These are phyloP conservation scores for Tenebrosternarchus preto DNA, from an alignment of 2,113 vertebrate species.

Conservation along the genomic window DNA sequence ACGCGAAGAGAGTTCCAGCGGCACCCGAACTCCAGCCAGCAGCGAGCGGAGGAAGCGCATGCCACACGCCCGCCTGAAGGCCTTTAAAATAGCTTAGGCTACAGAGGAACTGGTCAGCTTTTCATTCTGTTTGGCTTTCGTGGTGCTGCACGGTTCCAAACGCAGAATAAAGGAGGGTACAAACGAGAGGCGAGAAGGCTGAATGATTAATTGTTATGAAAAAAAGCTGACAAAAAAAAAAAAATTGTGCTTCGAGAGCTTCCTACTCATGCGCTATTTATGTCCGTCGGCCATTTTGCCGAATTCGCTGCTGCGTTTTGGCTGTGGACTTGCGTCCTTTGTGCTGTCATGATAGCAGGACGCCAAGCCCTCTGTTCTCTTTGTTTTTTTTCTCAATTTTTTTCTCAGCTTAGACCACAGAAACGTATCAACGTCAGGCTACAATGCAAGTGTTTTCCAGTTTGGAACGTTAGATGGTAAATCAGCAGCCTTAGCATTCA, in stretches of 20 bases:
- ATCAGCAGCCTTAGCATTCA: background rate
- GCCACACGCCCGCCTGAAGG: background rate
- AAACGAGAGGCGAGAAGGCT: background rate
- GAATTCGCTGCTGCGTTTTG: background rate
- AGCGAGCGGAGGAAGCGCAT: background rate
- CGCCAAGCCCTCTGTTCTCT: too few relatives aligned
- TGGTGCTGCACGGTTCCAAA: background rate
- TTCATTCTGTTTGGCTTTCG: background rate
- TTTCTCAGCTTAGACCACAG: background rate
- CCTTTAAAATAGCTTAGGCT: background rate
- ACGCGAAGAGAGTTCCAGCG: background rate
- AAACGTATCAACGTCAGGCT: background rate
- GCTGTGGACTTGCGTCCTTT: background rate
- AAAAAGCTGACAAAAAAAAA: background rate
- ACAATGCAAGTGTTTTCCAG: background rate
- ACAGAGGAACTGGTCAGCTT: background rate
- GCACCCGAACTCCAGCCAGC: constrained; percentile 11
- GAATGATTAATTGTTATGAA: background rate
- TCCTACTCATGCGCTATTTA: background rate
- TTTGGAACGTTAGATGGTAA: background rate
- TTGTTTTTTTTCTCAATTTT: background rate
- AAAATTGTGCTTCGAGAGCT: background rate
- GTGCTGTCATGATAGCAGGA: background rate
- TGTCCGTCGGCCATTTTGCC: background rate
- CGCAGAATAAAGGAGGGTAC: background rate